Conservation (phyloP, 2,113 vertebrate species). For the Sprattus sprattus region DNA sequence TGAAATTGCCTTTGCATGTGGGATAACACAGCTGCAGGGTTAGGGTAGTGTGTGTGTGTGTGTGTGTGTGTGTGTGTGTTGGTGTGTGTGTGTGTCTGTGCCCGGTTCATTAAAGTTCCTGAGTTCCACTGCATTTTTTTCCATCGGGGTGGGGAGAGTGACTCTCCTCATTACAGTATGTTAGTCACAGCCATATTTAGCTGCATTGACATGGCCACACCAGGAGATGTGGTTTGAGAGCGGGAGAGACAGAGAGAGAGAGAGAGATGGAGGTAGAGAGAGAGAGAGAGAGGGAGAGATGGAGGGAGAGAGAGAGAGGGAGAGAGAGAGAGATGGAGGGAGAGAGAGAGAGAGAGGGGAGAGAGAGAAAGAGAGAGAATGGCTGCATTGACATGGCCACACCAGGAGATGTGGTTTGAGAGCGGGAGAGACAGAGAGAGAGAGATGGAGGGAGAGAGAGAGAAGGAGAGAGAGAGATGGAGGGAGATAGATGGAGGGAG, state of each 20-base stretch:
- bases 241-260: slow-evolving; percentile 11
- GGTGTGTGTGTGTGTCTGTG: slow-evolving; percentile 3
- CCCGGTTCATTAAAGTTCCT: slow-evolving; percentile 8
- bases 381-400: too few species aligned
- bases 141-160: slow-evolving; percentile 42
- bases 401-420: too few species aligned
- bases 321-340: background rate
- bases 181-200: slow-evolving; percentile 66
- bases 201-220: slow-evolving; percentile 41
- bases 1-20: background rate
- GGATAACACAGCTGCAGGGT: too few species aligned
- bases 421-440: too few species aligned
- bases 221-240: slow-evolving; percentile 48
- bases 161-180: slow-evolving; percentile 64
- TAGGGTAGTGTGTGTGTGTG: too few species aligned
- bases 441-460: too few species aligned
- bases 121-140: background rate
- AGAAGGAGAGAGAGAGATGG: too few species aligned
- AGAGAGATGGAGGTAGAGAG: background rate
- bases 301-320: background rate
- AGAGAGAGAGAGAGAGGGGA: background rate
- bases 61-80: too few species aligned
- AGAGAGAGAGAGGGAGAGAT: slow-evolving; percentile 25
- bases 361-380: background rate
- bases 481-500: too few species aligned